Conservation (phyloP, 1,140 invertebrate species). For the Pseudachorutes palmiensis region DNA sequence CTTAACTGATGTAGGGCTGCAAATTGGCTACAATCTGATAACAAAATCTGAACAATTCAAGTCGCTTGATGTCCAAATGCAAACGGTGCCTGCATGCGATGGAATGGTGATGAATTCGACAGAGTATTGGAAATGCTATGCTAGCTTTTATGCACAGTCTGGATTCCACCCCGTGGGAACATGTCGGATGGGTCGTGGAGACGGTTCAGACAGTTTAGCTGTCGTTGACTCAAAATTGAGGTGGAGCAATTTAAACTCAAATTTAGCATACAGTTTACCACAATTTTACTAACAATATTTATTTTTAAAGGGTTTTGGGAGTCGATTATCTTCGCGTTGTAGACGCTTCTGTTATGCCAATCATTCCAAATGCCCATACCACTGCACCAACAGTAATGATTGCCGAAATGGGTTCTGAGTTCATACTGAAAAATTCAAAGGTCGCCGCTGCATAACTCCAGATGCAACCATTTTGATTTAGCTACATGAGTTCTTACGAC, state of each 20-base stretch:
- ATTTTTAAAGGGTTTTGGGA: slow-evolving; percentile 44
- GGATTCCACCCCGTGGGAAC: not conserved
- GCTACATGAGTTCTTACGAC: too few species aligned
- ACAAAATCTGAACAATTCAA: not conserved
- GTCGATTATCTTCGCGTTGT: slow-evolving; percentile 46
- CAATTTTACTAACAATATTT: not conserved
- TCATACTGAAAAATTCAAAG: slow-evolving; percentile 18
- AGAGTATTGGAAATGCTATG: not conserved
- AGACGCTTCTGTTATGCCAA: slow-evolving; percentile 52
- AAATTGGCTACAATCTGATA: too few species aligned
- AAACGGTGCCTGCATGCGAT: not conserved
- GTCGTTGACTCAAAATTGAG: slow-evolving; percentile 5
- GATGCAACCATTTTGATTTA: too few species aligned
- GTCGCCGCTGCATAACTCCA: too few species aligned
- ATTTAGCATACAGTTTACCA: too few species aligned
- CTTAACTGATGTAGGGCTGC: too few species aligned
- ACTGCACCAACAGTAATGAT: slow-evolving; percentile 48
- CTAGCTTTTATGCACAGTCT: not conserved
- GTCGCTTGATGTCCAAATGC: not conserved
- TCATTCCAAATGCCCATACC: slow-evolving; percentile 49
- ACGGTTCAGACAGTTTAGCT: not conserved
- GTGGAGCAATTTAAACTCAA: too few species aligned
- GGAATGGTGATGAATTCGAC: not conserved
- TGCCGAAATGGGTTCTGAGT: slow-evolving; percentile 43
- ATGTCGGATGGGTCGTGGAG: not conserved